A percentile compares a stretch with the other conserved stretches of the same genome.
Evolutionary conservation across 2,113 vertebrate genomes (phyloP).

Genomic region (Felis catus): F.catus_Fca126_mat1.0 CM031411.1:45879001-45879500

Average conservation of each 20-base stretch:
- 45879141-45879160: neutral
- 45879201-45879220: neutral
- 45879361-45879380: slow-evolving; percentile 42
- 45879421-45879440: neutral
- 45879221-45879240: neutral
- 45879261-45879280: neutral
- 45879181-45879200: slow-evolving; percentile 22
- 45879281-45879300: neutral
- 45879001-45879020: neutral
- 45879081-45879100: neutral
- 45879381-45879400: slow-evolving; percentile 63
- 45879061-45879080: slow-evolving; percentile 27
- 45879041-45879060: neutral
- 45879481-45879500: neutral
- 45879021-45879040: neutral
- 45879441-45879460: neutral
- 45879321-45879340: neutral
- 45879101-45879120: neutral
- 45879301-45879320: neutral
- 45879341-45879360: neutral
- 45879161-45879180: neutral
- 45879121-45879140: slow-evolving; percentile 7
- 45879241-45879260: slow-evolving; percentile 6
- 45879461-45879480: neutral
- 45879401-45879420: slow-evolving; percentile 19